Evolutionary conservation across 2,888 invertebrate species (phyloP).

Genomic region (Monochamus alternatus): DNA sequence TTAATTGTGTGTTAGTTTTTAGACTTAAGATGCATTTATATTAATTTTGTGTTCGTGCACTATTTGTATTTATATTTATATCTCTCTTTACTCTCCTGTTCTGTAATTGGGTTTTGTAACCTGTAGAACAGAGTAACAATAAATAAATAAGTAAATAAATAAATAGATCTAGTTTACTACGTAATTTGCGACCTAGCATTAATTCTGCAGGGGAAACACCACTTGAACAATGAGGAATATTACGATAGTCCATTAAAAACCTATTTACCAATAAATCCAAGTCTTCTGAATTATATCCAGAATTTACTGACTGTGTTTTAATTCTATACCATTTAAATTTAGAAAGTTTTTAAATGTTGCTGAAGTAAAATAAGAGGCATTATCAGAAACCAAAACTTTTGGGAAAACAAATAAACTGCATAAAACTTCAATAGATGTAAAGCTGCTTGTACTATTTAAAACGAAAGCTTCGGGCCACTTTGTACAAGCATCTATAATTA

Average conservation of each 20-base stretch:
- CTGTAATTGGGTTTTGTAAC: too few relatives aligned
- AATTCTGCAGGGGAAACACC: slow-evolving; percentile 27
- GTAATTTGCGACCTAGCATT: slow-evolving; percentile 25
- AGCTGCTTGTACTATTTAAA: slow-evolving; percentile 3
- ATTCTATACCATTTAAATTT: background rate
- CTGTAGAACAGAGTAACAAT: too few relatives aligned
- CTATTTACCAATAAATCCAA: slow-evolving; percentile 15
- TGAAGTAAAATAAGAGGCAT: too few relatives aligned
- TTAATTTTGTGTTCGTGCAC: too few relatives aligned
- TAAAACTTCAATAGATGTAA: background rate
- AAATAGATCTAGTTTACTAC: slow-evolving; percentile 26
- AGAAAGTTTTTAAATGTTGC: too few relatives aligned
- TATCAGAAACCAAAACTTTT: too few relatives aligned
- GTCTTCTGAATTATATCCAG: background rate
- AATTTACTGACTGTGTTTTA: background rate
- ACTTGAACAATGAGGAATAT: slow-evolving; percentile 2
- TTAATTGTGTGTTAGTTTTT: too few relatives aligned
- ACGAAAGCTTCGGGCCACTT: slow-evolving; percentile 6
- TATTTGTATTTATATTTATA: too few relatives aligned
- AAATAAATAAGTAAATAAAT: too few relatives aligned
- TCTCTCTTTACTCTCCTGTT: too few relatives aligned
- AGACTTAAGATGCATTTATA: too few relatives aligned
- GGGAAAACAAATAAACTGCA: background rate
- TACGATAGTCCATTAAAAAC: slow-evolving; percentile 17
- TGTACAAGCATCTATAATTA: too few relatives aligned